phyloP scores from a whole-genome alignment of 2,797 vertebrate species.

The Melanitta fusca region DNA sequence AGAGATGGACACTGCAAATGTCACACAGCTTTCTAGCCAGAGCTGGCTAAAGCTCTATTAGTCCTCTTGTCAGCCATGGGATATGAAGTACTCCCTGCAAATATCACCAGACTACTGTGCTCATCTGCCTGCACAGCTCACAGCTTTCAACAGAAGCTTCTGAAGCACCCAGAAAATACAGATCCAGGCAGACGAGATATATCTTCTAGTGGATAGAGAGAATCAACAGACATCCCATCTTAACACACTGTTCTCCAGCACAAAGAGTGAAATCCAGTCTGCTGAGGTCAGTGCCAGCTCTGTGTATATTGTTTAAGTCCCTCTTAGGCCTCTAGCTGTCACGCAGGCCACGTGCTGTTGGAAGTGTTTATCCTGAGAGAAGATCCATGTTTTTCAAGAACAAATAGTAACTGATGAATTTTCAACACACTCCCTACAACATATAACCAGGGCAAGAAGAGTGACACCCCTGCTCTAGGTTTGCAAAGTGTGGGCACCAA shows the following conservation, averaged over 20 bases:
- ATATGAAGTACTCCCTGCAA: neutral
- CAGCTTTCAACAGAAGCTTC: neutral
- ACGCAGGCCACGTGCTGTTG: rapidly evolving
- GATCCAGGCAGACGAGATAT: neutral
- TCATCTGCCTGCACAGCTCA: neutral
- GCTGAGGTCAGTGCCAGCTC: neutral
- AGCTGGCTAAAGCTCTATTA: neutral
- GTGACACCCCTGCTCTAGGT: neutral
- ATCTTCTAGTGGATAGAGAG: neutral
- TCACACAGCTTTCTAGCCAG: neutral
- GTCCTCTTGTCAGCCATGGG: neutral
- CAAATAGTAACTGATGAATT: neutral
- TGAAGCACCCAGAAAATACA: conserved; percentile 7
- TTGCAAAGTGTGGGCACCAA: neutral
- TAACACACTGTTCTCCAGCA: neutral
- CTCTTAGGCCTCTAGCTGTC: neutral
- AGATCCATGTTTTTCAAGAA: neutral
- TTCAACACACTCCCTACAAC: neutral
- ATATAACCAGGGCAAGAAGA: neutral
- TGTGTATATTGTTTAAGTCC: neutral
- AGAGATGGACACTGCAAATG: neutral
- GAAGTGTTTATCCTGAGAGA: neutral
- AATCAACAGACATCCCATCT: neutral
- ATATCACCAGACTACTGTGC: neutral
- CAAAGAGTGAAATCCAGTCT: neutral